Conservation (phyloP, 2,797 vertebrate genomes). For the Gymnoscopelus microlampas region DNA sequence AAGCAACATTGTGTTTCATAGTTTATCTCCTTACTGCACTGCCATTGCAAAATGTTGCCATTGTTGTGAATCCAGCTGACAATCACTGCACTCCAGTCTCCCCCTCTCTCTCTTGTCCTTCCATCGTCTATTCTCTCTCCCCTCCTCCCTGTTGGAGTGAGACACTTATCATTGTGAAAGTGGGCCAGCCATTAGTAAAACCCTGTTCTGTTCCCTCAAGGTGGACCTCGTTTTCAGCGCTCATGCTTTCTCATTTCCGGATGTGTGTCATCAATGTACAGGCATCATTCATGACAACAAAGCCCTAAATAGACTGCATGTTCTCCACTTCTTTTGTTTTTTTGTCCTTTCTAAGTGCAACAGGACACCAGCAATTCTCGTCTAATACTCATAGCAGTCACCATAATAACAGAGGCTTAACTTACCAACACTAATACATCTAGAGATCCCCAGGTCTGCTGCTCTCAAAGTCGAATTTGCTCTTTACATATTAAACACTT, state of each 20-base stretch:
- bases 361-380: no score
- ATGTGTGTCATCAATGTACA: slow-evolving; percentile 50
- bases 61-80: no score
- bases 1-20: no score
- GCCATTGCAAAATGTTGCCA: no score
- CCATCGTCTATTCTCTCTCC: slow-evolving; percentile 3
- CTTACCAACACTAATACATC: no score
- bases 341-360: no score
- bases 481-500: background rate
- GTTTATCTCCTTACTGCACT: no score
- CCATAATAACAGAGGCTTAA: no score
- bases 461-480: background rate
- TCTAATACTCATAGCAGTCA: no score
- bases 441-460: background rate
- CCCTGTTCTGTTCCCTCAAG: slow-evolving; percentile 61
- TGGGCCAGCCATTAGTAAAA: slow-evolving; percentile 63
- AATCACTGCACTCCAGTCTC: no score
- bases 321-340: no score
- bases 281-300: background rate
- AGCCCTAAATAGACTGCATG: no score
- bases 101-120: slow-evolving; percentile 20
- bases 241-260: slow-evolving; percentile 26
- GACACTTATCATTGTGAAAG: slow-evolving; percentile 52
- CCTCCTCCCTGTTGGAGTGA: background rate
- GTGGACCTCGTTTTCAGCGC: slow-evolving; percentile 57